Percentiles rank a stretch among this genome's conserved stretches.
These are phyloP conservation scores for Peromyscus eremicus DNA, from an alignment of 2,797 vertebrate genomes.

Conservation along the genomic window DNA sequence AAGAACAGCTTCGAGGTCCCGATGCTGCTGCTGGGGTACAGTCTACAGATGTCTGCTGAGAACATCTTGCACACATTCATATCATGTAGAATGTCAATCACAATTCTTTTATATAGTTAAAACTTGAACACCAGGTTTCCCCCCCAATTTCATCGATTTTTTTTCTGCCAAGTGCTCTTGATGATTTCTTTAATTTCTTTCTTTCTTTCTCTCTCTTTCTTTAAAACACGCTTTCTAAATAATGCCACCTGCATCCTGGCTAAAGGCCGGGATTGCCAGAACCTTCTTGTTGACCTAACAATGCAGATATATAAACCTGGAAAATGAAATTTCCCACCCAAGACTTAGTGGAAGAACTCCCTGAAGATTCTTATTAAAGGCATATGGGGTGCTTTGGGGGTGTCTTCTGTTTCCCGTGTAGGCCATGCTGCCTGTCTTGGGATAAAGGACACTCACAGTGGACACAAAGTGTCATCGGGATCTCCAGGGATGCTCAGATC, in stretches of 20 bases:
- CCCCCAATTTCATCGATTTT: slow-evolving; percentile 53
- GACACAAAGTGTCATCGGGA: slow-evolving; percentile 69
- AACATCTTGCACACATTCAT: slow-evolving; percentile 81
- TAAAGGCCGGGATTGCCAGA: slow-evolving; percentile 75
- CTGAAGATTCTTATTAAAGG: slow-evolving; percentile 65
- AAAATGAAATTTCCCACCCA: slow-evolving; percentile 70
- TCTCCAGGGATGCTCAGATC: slow-evolving; percentile 83
- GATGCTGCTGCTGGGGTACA: not conserved
- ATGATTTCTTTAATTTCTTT: slow-evolving; percentile 75
- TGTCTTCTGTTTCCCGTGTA: slow-evolving; percentile 81
- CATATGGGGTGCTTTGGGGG: slow-evolving; percentile 13
- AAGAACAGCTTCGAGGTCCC: not conserved
- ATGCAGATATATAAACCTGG: slow-evolving; percentile 76
- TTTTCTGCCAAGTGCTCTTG: slow-evolving; percentile 75
- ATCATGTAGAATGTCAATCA: slow-evolving; percentile 75
- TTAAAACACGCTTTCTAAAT: slow-evolving; percentile 75
- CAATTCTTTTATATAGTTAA: slow-evolving; percentile 72
- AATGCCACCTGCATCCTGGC: slow-evolving; percentile 59
- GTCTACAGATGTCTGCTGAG: slow-evolving; percentile 60
- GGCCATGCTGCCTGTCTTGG: slow-evolving; percentile 86
- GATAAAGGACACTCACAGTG: slow-evolving; percentile 69
- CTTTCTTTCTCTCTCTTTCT: not conserved
- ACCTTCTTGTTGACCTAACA: slow-evolving; percentile 80
- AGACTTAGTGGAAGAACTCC: slow-evolving; percentile 71
- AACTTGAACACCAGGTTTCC: slow-evolving; percentile 58